Evolutionary conservation across 2,888 invertebrate species (phyloP).

Genomic region (Ophion ventricosus): DNA sequence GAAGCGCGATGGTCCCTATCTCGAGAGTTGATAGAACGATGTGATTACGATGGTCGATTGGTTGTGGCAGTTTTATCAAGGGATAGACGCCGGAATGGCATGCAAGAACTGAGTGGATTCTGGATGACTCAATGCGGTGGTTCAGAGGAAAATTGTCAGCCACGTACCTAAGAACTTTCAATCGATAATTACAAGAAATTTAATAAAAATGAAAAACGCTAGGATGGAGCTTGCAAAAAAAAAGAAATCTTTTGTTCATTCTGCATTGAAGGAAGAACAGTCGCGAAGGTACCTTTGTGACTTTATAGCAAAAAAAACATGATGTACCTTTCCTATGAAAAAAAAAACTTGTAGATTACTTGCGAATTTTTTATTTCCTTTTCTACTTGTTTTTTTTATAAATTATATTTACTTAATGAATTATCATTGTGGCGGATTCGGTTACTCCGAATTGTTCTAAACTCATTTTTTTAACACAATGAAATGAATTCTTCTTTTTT

Average conservation of each 20-base stretch:
- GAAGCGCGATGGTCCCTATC: slow-evolving; percentile 71
- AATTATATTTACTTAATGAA: no score
- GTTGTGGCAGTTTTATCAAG: slow-evolving; percentile 51
- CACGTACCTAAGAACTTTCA: slow-evolving; percentile 8
- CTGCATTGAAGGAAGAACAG: no score
- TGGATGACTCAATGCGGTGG: slow-evolving; percentile 22
- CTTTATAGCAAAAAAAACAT: no score
- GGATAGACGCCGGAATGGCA: slow-evolving; percentile 60
- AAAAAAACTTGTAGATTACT: no score
- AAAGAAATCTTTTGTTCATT: not conserved
- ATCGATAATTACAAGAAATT: slow-evolving; percentile 1
- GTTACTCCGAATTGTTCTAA: no score
- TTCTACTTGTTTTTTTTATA: no score
- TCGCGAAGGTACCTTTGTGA: no score
- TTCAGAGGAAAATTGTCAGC: slow-evolving; percentile 11
- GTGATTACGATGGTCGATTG: slow-evolving; percentile 64
- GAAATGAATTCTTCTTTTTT: no score
- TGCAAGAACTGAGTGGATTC: slow-evolving; percentile 12
- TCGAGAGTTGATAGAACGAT: slow-evolving; percentile 54
- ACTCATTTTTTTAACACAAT: no score
- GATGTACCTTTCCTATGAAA: no score
- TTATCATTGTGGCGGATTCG: no score
- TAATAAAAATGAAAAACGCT: not conserved
- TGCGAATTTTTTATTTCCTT: no score
- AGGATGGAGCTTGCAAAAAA: not conserved